Evolutionary conservation across 2,888 invertebrate genomes (phyloP), one percentile per base, ranked within the genome.

Genomic region (Schizotus pectinicornis): DNA sequence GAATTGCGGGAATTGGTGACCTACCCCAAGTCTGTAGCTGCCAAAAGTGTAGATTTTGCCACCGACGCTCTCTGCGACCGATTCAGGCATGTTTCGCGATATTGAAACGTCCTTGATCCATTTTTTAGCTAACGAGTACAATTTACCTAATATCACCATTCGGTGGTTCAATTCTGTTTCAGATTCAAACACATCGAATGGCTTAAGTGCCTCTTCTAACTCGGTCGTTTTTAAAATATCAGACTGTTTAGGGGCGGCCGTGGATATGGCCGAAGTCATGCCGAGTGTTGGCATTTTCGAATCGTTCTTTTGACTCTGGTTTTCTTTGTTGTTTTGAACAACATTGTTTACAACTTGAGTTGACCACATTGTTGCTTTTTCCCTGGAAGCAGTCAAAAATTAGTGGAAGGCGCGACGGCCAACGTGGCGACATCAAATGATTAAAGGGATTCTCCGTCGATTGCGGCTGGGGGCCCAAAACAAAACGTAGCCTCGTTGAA

Each of bases 21-120:
- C 81, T 68, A 86, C 98, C 70, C 99, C 93, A 68, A 93, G 85
- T 66, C 94, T 84, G 78, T 98, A 99, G 53, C 98, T 98, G 41
- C 99, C 99, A 80, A 99, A 99, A n/a, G 98, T 99, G 77, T 95
- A 99, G 60, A 99, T 95, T 82, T 98, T 98, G 2, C 99, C 99
- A 13, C 98, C 98, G 56, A 98, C 92, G 66, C 89, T 88, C 52
- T 95, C 94, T 1, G 95, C 94, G 1, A 94, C 89, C 67, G 88
- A 91, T 54, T 90, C 88, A 5, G 98, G 97, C 89, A 98, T 94
- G 79, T 96, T 96, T 80, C 93, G 90, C 65, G 89, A 84, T 52
- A 92, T 80, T 39, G 96, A 95, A 42, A 95, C 89, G 68, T 95
- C 92, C 65, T 88, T 85, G 63, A 99, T 96, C 98, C 98, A 99